These are phyloP conservation scores for Fukomys damarensis DNA, from an alignment of 2,113 vertebrate species.

Conservation along the genomic window DNA sequence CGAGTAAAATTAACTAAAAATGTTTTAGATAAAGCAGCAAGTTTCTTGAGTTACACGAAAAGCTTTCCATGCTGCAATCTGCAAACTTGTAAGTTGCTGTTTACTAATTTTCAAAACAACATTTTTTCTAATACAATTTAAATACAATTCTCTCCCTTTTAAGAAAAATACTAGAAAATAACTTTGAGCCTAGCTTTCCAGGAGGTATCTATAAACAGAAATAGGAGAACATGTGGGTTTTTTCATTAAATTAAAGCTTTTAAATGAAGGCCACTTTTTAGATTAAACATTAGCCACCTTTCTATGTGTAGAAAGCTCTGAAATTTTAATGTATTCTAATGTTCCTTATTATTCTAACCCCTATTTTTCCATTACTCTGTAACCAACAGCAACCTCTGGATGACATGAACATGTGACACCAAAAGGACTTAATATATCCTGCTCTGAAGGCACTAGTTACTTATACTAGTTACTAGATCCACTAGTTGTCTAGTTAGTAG, in stretches of 20 bases:
- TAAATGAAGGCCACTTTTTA: neutral
- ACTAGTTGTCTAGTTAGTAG: conserved; percentile 7
- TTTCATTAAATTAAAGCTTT: conserved; percentile 55
- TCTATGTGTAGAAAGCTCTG: neutral
- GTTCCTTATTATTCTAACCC: neutral
- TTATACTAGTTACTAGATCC: neutral
- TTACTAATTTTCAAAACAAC: conserved; percentile 11
- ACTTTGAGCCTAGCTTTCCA: conserved; percentile 28
- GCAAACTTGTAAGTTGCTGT: neutral
- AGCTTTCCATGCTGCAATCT: neutral
- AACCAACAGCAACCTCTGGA: conserved; percentile 20
- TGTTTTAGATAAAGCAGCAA: neutral
- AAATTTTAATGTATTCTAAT: neutral
- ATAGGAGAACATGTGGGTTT: accelerated
- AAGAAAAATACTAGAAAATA: neutral
- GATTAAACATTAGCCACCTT: neutral
- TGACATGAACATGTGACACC: neutral
- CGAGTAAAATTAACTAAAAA: conserved; percentile 29
- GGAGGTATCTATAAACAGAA: neutral
- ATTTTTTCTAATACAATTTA: neutral
- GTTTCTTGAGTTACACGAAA: neutral
- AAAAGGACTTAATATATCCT: neutral
- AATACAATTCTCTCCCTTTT: neutral
- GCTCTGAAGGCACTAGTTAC: conserved; percentile 55
- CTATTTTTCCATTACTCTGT: conserved; percentile 21